Conservation (phyloP, 2,797 vertebrate genomes). For the Neopelma chrysocephalum region DNA sequence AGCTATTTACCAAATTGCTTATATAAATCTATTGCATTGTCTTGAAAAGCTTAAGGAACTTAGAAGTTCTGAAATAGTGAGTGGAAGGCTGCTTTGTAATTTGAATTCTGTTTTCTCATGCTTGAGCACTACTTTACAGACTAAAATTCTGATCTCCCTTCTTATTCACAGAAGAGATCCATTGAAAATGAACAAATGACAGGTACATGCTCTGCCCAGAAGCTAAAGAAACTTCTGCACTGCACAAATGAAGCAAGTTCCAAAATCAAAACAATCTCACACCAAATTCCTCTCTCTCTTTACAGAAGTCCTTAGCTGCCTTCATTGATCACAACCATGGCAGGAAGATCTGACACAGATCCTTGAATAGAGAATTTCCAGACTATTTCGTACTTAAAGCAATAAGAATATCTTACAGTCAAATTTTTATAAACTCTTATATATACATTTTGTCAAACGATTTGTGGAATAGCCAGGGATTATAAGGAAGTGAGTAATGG, state of each 20-base stretch:
- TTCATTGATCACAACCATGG: background rate
- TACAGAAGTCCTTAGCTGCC: background rate
- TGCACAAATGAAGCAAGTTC: background rate
- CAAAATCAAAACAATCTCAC: background rate
- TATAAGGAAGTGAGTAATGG: background rate
- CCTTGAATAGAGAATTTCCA: background rate
- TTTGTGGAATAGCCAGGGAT: background rate
- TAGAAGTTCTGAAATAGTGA: background rate
- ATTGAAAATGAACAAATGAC: background rate
- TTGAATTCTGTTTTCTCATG: background rate
- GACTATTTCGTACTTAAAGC: background rate
- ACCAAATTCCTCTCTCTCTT: background rate
- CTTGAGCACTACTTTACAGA: background rate
- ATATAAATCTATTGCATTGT: background rate
- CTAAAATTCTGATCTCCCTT: background rate
- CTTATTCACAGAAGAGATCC: background rate
- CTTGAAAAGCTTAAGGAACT: background rate
- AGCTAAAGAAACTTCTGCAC: background rate
- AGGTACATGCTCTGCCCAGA: background rate
- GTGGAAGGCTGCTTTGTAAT: background rate
- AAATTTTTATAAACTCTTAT: background rate
- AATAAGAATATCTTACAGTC: background rate
- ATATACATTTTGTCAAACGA: background rate
- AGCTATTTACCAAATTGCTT: background rate
- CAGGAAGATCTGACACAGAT: background rate